These are phyloP conservation scores for Hedya salicella DNA, from an alignment of 2,888 invertebrate species.

Conservation along the genomic window DNA sequence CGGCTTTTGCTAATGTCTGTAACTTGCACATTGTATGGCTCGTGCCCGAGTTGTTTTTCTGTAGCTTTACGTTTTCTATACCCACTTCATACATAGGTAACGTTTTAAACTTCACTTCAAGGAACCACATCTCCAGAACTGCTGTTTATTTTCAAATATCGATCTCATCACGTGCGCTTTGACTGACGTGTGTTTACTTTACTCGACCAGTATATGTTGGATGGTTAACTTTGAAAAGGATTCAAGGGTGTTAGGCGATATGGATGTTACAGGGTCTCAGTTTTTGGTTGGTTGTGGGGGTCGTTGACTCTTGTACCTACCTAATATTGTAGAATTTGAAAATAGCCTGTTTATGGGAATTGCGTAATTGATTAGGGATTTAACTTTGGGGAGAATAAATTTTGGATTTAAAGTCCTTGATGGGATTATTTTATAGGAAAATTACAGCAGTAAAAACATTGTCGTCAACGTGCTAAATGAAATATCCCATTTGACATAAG, in stretches of 20 bases:
- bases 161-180: slow-evolving; percentile 71
- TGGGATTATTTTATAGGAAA: too few species aligned
- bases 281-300: slow-evolving; percentile 10
- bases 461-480: too few species aligned
- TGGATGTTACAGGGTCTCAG: slow-evolving; percentile 6
- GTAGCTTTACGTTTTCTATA: background rate
- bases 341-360: slow-evolving; percentile 20
- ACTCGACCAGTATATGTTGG: slow-evolving; percentile 56
- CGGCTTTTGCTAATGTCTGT: too few species aligned
- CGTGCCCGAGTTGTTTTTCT: background rate
- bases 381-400: too few species aligned
- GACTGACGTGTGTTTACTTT: slow-evolving; percentile 75
- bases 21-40: too few species aligned
- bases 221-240: slow-evolving; percentile 54
- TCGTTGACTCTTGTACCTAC: slow-evolving; percentile 16
- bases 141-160: slow-evolving; percentile 80
- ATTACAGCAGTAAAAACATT: too few species aligned
- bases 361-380: background rate
- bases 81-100: slow-evolving; percentile 1
- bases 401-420: too few species aligned
- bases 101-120: slow-evolving; percentile 56
- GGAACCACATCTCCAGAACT: slow-evolving; percentile 64
- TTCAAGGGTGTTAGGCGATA: slow-evolving; percentile 3
- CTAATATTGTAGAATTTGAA: slow-evolving; percentile 19
- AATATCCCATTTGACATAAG: too few species aligned